Conservation (phyloP, 2,888 invertebrate species). For the Falcaria lacertinaria region DNA sequence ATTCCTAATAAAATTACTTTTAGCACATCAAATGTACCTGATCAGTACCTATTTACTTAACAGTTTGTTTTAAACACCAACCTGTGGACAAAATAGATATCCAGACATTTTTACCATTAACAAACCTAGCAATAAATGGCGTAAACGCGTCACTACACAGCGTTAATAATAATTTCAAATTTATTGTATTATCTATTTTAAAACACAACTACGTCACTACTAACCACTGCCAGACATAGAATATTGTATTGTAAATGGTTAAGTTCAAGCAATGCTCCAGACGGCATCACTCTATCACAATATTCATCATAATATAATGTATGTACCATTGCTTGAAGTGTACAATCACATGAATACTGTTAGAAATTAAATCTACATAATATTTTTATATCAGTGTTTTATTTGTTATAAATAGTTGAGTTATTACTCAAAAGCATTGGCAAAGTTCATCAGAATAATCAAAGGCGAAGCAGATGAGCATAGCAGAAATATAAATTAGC, state of each 20-base stretch:
- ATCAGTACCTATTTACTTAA: slow-evolving; percentile 17
- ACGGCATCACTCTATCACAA: slow-evolving; percentile 14
- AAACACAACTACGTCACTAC: slow-evolving; percentile 4
- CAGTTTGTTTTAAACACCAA: slow-evolving; percentile 4
- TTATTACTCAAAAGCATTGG: slow-evolving; percentile 17
- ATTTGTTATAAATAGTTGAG: slow-evolving; percentile 11
- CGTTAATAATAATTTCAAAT: neutral
- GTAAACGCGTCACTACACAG: neutral
- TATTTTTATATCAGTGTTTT: slow-evolving; percentile 26
- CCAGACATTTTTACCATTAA: neutral
- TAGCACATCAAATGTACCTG: slow-evolving; percentile 40
- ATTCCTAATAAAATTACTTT: slow-evolving; percentile 14
- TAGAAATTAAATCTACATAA: slow-evolving; percentile 43
- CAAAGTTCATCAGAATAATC: neutral
- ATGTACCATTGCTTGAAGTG: slow-evolving; percentile 27
- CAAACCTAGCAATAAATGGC: neutral
- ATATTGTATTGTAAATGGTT: slow-evolving; percentile 13
- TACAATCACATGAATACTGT: slow-evolving; percentile 32
- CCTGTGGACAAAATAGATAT: slow-evolving; percentile 3
- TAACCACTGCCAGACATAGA: slow-evolving; percentile 11
- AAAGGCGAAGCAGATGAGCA: neutral
- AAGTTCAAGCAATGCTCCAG: slow-evolving; percentile 22
- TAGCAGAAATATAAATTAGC: neutral
- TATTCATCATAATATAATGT: no score
- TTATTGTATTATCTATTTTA: neutral